Conservation (phyloP, 2,888 invertebrate genomes). For the Acanthosepion pharaonis region DNA sequence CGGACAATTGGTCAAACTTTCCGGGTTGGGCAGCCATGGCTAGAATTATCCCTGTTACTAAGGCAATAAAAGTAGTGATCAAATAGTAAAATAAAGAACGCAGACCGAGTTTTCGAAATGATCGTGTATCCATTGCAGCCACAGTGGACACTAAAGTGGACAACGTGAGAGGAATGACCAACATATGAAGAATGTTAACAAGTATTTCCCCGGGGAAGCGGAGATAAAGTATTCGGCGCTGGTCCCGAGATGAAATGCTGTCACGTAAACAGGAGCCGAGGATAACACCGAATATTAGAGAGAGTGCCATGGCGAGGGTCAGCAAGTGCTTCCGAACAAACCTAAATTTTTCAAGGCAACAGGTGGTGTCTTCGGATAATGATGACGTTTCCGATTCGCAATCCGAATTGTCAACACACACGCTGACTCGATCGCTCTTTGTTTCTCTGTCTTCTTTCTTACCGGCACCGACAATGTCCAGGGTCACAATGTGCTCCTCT, state of each 20-base stretch:
- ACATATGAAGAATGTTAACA: slow-evolving; percentile 23
- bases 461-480: background rate
- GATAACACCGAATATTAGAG: background rate
- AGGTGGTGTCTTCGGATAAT: background rate
- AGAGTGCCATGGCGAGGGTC: background rate
- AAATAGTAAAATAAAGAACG: slow-evolving; percentile 17
- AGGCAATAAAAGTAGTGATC: background rate
- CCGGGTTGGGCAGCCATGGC: slow-evolving; percentile 38
- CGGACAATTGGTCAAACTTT: background rate
- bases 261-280: background rate
- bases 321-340: background rate
- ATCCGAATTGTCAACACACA: background rate
- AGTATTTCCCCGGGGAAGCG: slow-evolving; percentile 6
- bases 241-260: background rate
- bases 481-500: background rate
- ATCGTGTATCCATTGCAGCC: background rate
- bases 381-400: slow-evolving; percentile 4
- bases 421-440: background rate
- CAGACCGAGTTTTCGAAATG: background rate
- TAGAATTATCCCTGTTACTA: slow-evolving; percentile 41
- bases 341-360: background rate
- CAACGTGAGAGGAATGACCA: background rate
- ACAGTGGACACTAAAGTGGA: background rate
- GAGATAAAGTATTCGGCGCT: background rate
- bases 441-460: background rate